phyloP scores from a whole-genome alignment of 2,888 invertebrate species.

The Branchellion lobata region DNA sequence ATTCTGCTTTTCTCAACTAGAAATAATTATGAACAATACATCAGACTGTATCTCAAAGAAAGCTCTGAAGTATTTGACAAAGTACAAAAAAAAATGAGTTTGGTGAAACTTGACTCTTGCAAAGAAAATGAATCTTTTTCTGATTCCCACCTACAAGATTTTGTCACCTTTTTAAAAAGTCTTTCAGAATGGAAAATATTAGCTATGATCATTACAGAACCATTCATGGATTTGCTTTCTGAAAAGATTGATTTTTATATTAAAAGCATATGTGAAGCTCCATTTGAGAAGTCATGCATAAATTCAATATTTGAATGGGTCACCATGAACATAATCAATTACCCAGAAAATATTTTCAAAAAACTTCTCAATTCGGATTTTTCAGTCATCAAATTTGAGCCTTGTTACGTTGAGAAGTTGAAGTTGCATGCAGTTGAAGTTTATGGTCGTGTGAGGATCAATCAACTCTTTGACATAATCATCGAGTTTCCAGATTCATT shows the following conservation, averaged over 20 bases:
- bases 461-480: conserved; percentile 90
- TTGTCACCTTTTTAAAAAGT: conserved; percentile 76
- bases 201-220: conserved; percentile 80
- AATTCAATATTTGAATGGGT: conserved; percentile 82
- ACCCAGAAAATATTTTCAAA: conserved; percentile 80
- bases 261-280: conserved; percentile 79
- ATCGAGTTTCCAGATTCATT: conserved; percentile 94
- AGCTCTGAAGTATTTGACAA: conserved; percentile 5
- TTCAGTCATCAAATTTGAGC: conserved; percentile 9
- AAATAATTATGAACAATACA: background rate
- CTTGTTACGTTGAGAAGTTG: conserved; percentile 63
- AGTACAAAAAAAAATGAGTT: background rate
- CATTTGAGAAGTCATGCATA: conserved; percentile 81
- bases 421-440: conserved; percentile 82
- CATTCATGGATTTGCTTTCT: conserved; percentile 80
- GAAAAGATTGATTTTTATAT: conserved; percentile 80
- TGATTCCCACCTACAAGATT: conserved; percentile 71
- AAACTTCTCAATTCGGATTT: conserved; percentile 23
- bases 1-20: background rate
- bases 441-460: conserved; percentile 77
- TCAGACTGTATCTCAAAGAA: conserved; percentile 15
- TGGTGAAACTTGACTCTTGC: background rate
- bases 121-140: conserved; percentile 66
- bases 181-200: conserved; percentile 69
- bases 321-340: conserved; percentile 78